Conservation (phyloP, 1,140 invertebrate genomes). For the Phthorimaea operculella region DNA sequence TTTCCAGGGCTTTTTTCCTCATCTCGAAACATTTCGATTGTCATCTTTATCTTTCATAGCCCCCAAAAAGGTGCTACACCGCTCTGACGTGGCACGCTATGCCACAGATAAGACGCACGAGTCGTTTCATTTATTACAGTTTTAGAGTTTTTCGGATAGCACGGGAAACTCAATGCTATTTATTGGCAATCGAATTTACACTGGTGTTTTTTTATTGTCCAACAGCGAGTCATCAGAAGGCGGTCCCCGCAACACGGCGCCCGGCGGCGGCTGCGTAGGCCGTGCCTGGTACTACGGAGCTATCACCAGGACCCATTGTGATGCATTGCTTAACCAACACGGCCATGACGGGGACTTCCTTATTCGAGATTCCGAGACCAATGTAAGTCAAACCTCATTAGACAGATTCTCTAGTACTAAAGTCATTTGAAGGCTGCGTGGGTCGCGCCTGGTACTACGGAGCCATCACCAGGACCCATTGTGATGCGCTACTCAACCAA, state of each 20-base stretch:
- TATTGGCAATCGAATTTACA: too few species aligned
- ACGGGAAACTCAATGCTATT: too few species aligned
- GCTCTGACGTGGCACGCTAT: too few species aligned
- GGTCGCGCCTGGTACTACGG: constrained; percentile 98
- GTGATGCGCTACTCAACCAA: constrained; percentile 93
- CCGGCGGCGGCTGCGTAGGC: constrained; percentile 54
- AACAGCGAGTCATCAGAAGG: constrained; percentile 20
- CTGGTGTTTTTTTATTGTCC: not conserved
- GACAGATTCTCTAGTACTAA: too few species aligned
- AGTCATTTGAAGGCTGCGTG: too few species aligned
- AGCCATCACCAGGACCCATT: constrained; percentile 92
- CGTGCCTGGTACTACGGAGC: constrained; percentile 98
- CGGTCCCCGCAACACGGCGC: constrained; percentile 26
- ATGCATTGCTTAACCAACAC: constrained; percentile 91
- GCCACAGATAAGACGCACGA: too few species aligned
- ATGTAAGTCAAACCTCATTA: constrained; percentile 80
- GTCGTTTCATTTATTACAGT: too few species aligned
- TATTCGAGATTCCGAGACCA: constrained; percentile 98
- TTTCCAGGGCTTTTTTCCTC: too few species aligned
- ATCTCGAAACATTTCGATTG: too few species aligned
- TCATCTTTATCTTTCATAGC: too few species aligned
- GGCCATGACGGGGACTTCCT: constrained; percentile 98
- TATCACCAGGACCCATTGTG: constrained; percentile 94
- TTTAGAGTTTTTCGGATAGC: too few species aligned
- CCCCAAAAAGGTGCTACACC: too few species aligned